Percentiles rank a stretch among this genome's conserved stretches.
phyloP scores from a whole-genome alignment of 2,888 invertebrate genomes.

The Acanthosepion esculentum region DNA sequence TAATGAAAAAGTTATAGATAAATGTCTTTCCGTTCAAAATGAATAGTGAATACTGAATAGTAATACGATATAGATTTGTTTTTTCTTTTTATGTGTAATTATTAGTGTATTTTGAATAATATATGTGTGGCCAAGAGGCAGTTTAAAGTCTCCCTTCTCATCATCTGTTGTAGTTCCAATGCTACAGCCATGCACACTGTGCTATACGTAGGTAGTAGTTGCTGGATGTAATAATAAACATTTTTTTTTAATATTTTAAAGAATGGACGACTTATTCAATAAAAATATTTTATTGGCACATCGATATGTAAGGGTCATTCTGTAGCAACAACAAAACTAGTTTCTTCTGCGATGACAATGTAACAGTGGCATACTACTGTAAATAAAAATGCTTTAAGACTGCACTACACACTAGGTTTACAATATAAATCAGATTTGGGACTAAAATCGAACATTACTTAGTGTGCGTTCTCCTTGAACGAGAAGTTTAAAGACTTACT shows the following conservation, averaged over 20 bases:
- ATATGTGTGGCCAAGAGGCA: slow-evolving; percentile 1
- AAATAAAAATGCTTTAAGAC: too few relatives aligned
- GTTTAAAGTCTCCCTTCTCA: not conserved
- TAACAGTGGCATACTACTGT: not conserved
- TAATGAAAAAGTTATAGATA: too few relatives aligned
- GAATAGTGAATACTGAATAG: too few relatives aligned
- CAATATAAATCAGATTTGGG: too few relatives aligned
- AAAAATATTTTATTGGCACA: not conserved
- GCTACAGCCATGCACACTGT: not conserved
- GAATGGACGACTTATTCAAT: not conserved
- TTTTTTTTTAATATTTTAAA: too few relatives aligned
- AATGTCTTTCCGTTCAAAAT: not conserved
- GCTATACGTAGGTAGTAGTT: not conserved
- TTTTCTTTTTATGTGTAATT: not conserved
- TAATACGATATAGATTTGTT: not conserved
- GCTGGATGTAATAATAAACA: not conserved
- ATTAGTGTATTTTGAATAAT: not conserved
- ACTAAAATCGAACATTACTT: too few relatives aligned
- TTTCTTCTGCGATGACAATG: not conserved
- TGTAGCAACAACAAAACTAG: not conserved
- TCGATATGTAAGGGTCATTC: not conserved
- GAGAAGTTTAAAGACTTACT: too few relatives aligned
- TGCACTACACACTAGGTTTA: too few relatives aligned
- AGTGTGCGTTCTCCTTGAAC: too few relatives aligned
- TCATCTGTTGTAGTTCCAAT: not conserved